A percentile compares a stretch with the other conserved stretches of the same genome.
phyloP scores from a whole-genome alignment of 2,888 invertebrate genomes.

The Athrips mouffetella region DNA sequence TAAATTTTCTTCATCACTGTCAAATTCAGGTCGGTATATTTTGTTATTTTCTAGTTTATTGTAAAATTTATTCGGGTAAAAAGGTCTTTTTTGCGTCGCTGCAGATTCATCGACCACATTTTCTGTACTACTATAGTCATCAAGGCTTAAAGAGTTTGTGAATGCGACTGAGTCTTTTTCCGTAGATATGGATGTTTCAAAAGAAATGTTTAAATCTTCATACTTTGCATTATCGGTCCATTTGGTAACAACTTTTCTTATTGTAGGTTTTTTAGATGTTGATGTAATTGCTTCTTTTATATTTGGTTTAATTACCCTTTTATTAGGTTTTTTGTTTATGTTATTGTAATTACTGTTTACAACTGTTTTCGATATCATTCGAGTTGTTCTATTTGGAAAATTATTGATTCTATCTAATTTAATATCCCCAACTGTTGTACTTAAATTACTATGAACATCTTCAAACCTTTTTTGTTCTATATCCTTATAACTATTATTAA shows the following conservation, averaged over 20 bases:
- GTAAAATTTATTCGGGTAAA: constrained; percentile 33
- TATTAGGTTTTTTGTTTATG: constrained; percentile 25
- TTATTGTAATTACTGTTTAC: constrained; percentile 10
- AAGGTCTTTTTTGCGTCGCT: constrained; percentile 29
- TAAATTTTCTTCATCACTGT: constrained; percentile 47
- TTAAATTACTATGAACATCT: constrained; percentile 13
- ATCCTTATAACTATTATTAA: constrained; percentile 24
- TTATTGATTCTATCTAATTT: background rate
- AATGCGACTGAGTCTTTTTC: constrained; percentile 33
- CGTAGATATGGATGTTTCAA: constrained; percentile 44
- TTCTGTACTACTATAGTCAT: constrained; percentile 32
- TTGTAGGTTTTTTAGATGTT: constrained; percentile 46
- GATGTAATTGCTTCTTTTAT: background rate
- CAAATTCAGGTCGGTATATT: constrained; percentile 40
- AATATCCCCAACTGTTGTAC: constrained; percentile 10
- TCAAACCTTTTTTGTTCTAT: background rate
- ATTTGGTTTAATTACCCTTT: constrained; percentile 13
- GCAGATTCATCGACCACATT: constrained; percentile 32
- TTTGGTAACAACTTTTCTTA: constrained; percentile 71
- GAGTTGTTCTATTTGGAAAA: constrained; percentile 29
- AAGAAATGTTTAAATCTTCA: constrained; percentile 62
- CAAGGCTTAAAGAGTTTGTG: constrained; percentile 26
- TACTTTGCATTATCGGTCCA: constrained; percentile 72
- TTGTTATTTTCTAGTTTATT: constrained; percentile 38
- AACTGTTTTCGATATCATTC: constrained; percentile 29